Evolutionary conservation across 2,797 vertebrate genomes (phyloP).

Genomic region (Stomatorhinus walkeri): DNA sequence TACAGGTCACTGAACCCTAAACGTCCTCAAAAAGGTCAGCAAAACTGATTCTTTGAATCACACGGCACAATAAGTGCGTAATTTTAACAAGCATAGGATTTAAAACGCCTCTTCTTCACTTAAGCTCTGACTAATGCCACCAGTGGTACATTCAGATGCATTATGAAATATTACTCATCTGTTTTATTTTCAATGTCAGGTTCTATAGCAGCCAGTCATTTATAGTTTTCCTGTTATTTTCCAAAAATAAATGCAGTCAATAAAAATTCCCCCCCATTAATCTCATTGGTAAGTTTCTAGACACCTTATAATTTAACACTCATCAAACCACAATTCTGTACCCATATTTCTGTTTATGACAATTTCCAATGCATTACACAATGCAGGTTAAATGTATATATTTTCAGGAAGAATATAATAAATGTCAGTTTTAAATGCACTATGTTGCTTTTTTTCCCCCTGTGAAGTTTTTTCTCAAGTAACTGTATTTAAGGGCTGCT

Average conservation of each 20-base stretch:
- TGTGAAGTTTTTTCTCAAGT: neutral
- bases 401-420: neutral
- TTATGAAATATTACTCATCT: slow-evolving; percentile 14
- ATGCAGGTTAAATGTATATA: neutral
- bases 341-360: neutral
- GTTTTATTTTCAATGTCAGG: slow-evolving; percentile 3
- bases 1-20: neutral
- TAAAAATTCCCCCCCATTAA: neutral
- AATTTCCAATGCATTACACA: neutral
- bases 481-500: slow-evolving; percentile 8
- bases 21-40: neutral
- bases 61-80: neutral
- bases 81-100: slow-evolving; percentile 11
- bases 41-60: neutral
- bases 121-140: slow-evolving; percentile 10
- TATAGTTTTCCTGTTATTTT: slow-evolving; percentile 11
- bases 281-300: neutral
- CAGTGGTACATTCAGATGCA: slow-evolving; percentile 5
- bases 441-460: neutral
- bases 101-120: slow-evolving; percentile 13
- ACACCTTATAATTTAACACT: neutral
- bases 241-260: slow-evolving; percentile 10
- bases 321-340: neutral
- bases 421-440: neutral
- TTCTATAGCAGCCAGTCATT: slow-evolving; percentile 1